Evolutionary conservation across 2,888 invertebrate species (phyloP), one percentile per base, ranked within the genome.

Genomic region (Rhingia rostrata): DNA sequence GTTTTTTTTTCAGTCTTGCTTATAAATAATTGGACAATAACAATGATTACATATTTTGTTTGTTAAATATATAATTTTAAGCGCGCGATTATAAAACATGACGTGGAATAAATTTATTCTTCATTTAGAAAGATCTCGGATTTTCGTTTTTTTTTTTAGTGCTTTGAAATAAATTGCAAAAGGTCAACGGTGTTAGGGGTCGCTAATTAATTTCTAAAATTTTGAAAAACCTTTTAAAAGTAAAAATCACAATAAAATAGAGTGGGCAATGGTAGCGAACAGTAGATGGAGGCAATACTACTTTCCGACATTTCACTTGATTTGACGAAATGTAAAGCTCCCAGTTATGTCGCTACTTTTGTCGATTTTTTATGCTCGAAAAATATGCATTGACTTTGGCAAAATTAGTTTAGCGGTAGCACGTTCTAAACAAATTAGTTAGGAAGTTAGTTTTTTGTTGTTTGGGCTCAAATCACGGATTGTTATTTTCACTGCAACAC

Each of bases 401-500:
- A 45, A 64, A 47, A 9, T 32, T n/a, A 45, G 9, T 35, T 67
- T 72, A 82, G 53, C 82, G 82, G 61, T 82, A 82, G 49, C 82
- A 82, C 61, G 56, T 53, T 66, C 54, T 61, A 37, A 82, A 54
- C 22, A 82, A 39, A 77, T 72, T 30, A 35, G 58, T 41, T 61
- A 82, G 61, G 66, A 77, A 82, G 45, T 79, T 83, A 33, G 67
- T 61, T 51, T 56, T 75, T 37, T 45, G 45, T 37, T 9, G 69
- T 61, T 73, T 79, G 9, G 67, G 63, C 41, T 69, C 54, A 41
- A 77, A 73, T 88, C 90, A 91, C 87, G 91, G 88, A 88, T 91
- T 91, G 87, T 93, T 93, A 88, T 92, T 93, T 87, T 93, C 92
- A 88, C 92, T 92, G 89, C 94, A 94, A 92, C 94, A 94, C 89